Percentiles rank a stretch among this genome's conserved stretches.
Conservation (phyloP, 2,797 vertebrate species). For the Tenualosa ilisha region DNA sequence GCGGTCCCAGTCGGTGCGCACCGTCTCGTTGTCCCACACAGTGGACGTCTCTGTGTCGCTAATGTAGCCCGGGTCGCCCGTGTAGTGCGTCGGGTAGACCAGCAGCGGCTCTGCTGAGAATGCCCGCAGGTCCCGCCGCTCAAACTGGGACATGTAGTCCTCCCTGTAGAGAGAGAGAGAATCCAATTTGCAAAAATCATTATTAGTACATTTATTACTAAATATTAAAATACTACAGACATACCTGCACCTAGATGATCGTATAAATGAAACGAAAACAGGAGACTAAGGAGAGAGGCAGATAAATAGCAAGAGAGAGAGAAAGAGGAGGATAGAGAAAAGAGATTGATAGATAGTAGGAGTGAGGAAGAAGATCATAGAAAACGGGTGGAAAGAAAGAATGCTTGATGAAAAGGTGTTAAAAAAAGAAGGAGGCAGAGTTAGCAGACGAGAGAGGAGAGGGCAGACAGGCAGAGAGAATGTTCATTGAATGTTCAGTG, state of each 20-base stretch:
- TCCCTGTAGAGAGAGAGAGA: constrained; percentile 5
- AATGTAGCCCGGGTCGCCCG: constrained; percentile 83
- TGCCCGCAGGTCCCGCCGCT: constrained; percentile 75
- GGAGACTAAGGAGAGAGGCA: background rate
- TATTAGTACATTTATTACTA: too few species aligned
- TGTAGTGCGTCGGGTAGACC: constrained; percentile 88
- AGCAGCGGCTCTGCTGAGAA: constrained; percentile 88
- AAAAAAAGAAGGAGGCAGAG: constrained; percentile 41
- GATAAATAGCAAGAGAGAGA: background rate
- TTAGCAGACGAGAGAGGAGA: constrained; percentile 56
- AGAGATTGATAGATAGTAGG: background rate
- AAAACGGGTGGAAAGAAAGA: constrained; percentile 10
- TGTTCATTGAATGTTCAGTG: background rate
- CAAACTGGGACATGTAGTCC: constrained; percentile 81
- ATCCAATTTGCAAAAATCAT: too few species aligned
- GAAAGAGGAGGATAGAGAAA: too few species aligned
- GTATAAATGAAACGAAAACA: background rate
- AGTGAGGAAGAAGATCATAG: background rate
- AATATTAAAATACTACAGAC: too few species aligned
- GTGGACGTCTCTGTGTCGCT: constrained; percentile 91
- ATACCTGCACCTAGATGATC: too few species aligned
- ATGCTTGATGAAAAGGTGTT: constrained; percentile 60
- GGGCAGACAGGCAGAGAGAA: too few species aligned
- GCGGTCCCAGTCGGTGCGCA: constrained; percentile 85
- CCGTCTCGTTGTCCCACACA: constrained; percentile 82